phyloP scores from a whole-genome alignment of 1,140 invertebrate genomes.

The Spodoptera frugiperda region DNA sequence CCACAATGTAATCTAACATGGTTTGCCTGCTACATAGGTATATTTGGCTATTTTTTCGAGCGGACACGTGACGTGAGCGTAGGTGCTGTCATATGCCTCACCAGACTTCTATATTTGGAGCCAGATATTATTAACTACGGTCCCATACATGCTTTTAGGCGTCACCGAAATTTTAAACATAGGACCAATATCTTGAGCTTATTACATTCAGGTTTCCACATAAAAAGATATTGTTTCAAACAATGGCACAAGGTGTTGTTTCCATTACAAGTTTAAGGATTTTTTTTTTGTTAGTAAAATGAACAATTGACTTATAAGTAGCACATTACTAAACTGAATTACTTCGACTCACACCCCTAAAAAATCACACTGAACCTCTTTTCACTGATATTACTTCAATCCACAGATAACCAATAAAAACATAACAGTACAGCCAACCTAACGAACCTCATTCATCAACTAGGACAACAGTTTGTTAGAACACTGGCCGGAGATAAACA shows the following conservation, averaged over 20 bases:
- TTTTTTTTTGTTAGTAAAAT: no score
- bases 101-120: conserved; percentile 26
- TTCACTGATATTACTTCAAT: no score
- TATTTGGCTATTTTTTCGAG: conserved; percentile 35
- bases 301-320: no score
- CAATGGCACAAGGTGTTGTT: no score
- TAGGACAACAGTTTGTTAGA: not conserved
- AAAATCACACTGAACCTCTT: no score
- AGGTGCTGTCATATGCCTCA: conserved; percentile 12
- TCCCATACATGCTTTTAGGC: not conserved
- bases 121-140: conserved; percentile 27
- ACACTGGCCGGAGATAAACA: conserved; percentile 27
- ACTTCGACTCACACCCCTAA: no score
- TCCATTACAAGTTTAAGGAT: no score
- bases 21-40: not conserved
- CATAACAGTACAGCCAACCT: no score
- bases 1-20: not conserved
- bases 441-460: not conserved
- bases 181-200: not conserved
- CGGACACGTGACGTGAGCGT: not conserved
- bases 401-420: no score
- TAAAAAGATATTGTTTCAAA: no score
- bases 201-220: not conserved
- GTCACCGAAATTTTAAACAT: not conserved
- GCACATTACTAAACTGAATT: no score